Percentiles rank a stretch among this genome's conserved stretches.
Conservation (phyloP, 2,888 invertebrate genomes). For the Cephonodes hylas region DNA sequence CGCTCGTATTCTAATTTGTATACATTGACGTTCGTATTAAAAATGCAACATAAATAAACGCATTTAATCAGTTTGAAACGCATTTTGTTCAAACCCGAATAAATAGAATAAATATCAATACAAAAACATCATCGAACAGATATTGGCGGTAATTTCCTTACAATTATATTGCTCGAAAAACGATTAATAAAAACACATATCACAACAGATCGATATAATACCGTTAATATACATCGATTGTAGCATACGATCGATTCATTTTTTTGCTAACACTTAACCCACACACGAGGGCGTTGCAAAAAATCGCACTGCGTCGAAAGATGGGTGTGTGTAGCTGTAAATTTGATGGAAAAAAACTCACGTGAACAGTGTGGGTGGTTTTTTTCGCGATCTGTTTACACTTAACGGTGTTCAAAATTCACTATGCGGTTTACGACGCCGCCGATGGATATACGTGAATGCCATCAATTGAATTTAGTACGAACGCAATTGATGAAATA, state of each 20-base stretch:
- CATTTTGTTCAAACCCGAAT: neutral
- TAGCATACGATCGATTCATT: neutral
- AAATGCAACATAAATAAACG: neutral
- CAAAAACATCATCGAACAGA: neutral
- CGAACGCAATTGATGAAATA: neutral
- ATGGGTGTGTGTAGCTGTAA: slow-evolving; percentile 47
- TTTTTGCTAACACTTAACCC: neutral
- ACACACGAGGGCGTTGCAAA: slow-evolving; percentile 5
- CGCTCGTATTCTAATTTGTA: neutral
- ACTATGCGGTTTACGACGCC: neutral
- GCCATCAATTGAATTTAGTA: neutral
- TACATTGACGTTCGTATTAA: neutral
- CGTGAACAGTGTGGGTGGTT: slow-evolving; percentile 34
- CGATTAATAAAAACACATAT: neutral
- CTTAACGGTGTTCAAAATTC: slow-evolving; percentile 44
- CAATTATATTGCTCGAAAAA: neutral
- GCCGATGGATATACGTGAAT: neutral
- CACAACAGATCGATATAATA: neutral
- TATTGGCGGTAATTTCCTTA: neutral
- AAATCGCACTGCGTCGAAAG: slow-evolving; percentile 16
- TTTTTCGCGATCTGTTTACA: slow-evolving; percentile 54
- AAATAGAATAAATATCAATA: neutral
- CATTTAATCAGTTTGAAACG: neutral
- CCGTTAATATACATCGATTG: neutral
- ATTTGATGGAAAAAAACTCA: slow-evolving; percentile 42